Base-by-base conservation (phyloP, 2,797 vertebrate genomes). In the Limosa lapponica region DNA sequence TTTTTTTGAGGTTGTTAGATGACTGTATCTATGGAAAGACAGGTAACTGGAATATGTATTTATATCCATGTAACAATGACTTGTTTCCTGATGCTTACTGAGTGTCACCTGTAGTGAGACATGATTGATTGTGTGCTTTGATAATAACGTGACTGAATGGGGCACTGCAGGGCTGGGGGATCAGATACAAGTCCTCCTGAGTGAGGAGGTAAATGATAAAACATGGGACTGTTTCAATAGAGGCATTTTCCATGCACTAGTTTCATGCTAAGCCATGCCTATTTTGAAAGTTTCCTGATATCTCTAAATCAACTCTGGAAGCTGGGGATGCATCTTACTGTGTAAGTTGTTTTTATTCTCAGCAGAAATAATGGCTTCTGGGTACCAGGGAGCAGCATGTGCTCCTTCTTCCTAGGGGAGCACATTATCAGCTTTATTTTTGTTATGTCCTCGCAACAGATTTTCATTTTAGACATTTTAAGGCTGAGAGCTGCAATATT, bases 391-490 rank as follows among this genome's bases (percentile, higher is more conserved):
- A 89, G 48, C 54, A 80, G 67, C 57, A 61, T 49, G 70, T 37
- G 78, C 64, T 70, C 34, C 74, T 62, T 51, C 71, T 87, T 96
- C 55, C 89, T 75, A 74, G 20, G 54, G 36, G n/a, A 90, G 30
- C 51, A 41, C n/a, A 69, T 90, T 83, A 64, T 80, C 88, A 89
- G 73, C 93, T 95, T 95, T 83, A 79, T 83, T 91, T 91, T 69
- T 87, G 85, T 91, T 75, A 61, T 43, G 74, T 59, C 27, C 58
- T 69, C 55, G 54, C 43, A 91, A 57, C 28, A 90, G 61, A 90
- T 82, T 95, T 96, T 96, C 57, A 59, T 91, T 94, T 85, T 77
- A 92, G 83, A 72, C 41, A 11, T 72, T 90, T 94, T 79, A 71
- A 94, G 65, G 83, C 55, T 83, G 54, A 87, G 34, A 95, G 43